Evolutionary conservation across 2,113 vertebrate genomes (phyloP).

Genomic region (Dendrocopos noguchii): DNA sequence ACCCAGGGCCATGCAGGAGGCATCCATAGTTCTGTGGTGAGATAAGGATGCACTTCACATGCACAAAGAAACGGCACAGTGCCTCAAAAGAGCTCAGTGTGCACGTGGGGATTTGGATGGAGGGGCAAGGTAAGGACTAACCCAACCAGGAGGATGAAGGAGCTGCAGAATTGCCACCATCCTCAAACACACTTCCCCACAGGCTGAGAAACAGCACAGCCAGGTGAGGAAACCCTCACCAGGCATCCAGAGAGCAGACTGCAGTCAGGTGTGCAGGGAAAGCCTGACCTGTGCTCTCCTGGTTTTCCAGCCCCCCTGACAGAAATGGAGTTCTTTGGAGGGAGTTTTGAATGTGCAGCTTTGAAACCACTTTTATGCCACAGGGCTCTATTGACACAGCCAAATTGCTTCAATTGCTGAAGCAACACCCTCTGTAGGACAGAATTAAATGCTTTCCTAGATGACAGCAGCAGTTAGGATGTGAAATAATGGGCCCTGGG

Average conservation of each 20-base stretch:
- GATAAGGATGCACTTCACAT: rapidly evolving
- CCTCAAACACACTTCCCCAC: neutral
- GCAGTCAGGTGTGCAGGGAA: neutral
- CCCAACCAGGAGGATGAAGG: neutral
- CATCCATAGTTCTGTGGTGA: neutral
- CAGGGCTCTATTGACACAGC: neutral
- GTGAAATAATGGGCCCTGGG: neutral
- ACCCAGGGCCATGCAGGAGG: neutral
- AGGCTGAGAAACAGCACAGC: rapidly evolving
- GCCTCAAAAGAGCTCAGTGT: rapidly evolving
- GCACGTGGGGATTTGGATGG: neutral
- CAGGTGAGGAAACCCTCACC: no score
- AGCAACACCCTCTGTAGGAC: neutral
- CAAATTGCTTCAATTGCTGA: neutral
- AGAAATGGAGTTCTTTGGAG: neutral
- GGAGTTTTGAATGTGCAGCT: neutral
- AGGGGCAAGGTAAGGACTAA: neutral
- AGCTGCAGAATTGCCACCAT: rapidly evolving
- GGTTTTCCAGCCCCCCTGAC: rapidly evolving
- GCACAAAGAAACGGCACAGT: rapidly evolving
- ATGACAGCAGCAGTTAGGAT: neutral
- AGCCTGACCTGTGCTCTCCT: neutral
- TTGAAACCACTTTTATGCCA: neutral
- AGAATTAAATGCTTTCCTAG: neutral
- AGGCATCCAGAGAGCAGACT: rapidly evolving